Evolutionary conservation across 2,797 vertebrate genomes (phyloP).

Genomic region (Rhodeus uyekii): DNA sequence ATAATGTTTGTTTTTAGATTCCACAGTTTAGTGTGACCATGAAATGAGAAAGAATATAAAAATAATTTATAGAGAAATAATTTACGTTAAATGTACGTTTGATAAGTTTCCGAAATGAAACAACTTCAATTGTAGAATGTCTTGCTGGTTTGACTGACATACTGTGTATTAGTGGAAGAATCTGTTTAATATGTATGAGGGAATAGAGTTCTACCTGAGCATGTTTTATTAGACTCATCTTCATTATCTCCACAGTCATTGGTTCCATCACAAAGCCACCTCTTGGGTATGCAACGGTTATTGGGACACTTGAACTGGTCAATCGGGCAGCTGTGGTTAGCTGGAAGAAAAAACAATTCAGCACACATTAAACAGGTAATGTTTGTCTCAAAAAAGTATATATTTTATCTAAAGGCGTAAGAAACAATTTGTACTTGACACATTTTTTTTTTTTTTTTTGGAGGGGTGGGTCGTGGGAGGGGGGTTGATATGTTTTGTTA

Average conservation of each 20-base stretch:
- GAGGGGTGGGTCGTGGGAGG: fast-evolving
- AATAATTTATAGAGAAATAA: neutral
- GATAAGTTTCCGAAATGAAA: neutral
- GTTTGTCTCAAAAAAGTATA: neutral
- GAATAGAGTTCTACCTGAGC: slow-evolving; percentile 80
- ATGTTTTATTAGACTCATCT: slow-evolving; percentile 92
- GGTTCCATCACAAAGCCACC: slow-evolving; percentile 94
- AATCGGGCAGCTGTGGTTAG: slow-evolving; percentile 89
- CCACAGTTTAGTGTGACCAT: neutral
- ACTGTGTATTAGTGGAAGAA: neutral
- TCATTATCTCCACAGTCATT: slow-evolving; percentile 91
- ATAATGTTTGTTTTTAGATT: neutral
- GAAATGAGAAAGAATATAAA: neutral
- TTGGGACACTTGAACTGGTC: slow-evolving; percentile 95
- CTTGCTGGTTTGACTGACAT: neutral
- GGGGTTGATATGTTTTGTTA: neutral
- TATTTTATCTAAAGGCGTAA: neutral
- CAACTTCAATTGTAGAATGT: neutral
- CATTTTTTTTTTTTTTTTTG: neutral
- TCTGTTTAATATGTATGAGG: slow-evolving; percentile 27
- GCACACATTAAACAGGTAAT: neutral
- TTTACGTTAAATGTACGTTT: neutral
- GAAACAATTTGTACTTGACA: neutral
- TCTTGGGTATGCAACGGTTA: slow-evolving; percentile 95
- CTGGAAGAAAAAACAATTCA: slow-evolving; percentile 59